phyloP scores from a whole-genome alignment of 2,113 vertebrate species.

The Lichenostomus cassidix region DNA sequence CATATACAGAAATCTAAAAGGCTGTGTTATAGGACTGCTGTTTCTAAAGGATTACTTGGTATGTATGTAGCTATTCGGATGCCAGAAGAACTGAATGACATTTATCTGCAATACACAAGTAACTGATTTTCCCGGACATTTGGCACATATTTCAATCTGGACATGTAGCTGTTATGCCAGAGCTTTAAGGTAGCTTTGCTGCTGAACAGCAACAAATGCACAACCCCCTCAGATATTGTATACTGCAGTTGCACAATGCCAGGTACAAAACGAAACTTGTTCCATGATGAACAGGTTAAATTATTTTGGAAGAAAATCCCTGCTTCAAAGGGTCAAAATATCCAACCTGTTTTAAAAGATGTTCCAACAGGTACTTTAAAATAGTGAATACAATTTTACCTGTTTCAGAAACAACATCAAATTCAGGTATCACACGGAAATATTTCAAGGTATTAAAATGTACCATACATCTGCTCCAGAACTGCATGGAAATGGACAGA shows the following conservation, averaged over 20 bases:
- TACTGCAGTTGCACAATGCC: accelerated
- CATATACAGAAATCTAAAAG: background rate
- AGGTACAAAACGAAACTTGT: background rate
- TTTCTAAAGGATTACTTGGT: background rate
- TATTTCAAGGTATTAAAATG: background rate
- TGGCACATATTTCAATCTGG: background rate
- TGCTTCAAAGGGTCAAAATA: background rate
- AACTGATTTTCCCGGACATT: background rate
- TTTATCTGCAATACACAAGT: background rate
- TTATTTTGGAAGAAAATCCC: background rate
- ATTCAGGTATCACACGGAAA: background rate
- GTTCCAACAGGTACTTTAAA: background rate
- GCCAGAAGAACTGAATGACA: background rate
- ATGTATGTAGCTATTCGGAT: accelerated
- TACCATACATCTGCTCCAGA: background rate
- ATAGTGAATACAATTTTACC: background rate
- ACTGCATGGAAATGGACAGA: background rate
- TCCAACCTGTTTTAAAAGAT: background rate
- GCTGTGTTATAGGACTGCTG: accelerated
- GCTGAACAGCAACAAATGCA: background rate
- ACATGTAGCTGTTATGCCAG: background rate
- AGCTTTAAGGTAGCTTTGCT: background rate
- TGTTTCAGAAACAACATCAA: background rate
- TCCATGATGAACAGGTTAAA: background rate
- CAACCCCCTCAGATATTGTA: background rate